phyloP scores from a whole-genome alignment of 2,797 vertebrate genomes.

The Nothura maculosa region DNA sequence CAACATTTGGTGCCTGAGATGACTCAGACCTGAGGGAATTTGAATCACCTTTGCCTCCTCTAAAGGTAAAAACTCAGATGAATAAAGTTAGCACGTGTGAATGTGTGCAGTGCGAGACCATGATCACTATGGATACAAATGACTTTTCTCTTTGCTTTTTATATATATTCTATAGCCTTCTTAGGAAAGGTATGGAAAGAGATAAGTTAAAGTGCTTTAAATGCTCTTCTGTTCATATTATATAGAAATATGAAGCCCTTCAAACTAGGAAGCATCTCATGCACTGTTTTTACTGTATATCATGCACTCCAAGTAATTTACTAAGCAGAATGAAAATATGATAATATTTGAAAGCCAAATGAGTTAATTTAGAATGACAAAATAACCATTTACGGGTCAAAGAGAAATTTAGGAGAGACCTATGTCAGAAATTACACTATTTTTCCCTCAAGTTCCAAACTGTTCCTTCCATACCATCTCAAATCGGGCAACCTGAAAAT shows the following conservation, averaged over 20 bases:
- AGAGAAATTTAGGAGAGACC: neutral
- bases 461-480: neutral
- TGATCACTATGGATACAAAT: neutral
- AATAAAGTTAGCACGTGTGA: neutral
- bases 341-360: neutral
- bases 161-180: neutral
- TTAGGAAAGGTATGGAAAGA: constrained; percentile 2
- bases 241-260: neutral
- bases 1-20: neutral
- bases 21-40: neutral
- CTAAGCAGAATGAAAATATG: neutral
- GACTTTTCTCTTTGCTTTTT: neutral
- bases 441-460: neutral
- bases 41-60: neutral
- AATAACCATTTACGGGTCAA: neutral
- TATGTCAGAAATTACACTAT: neutral
- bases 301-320: constrained; percentile 37
- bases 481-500: constrained; percentile 36
- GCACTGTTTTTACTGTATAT: accelerated
- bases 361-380: neutral
- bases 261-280: neutral
- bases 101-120: neutral
- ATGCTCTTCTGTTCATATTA: constrained; percentile 36
- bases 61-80: neutral
- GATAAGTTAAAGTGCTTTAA: constrained; percentile 16